phyloP scores from a whole-genome alignment of 2,797 vertebrate species.

The Hydrocynus forskahlii region DNA sequence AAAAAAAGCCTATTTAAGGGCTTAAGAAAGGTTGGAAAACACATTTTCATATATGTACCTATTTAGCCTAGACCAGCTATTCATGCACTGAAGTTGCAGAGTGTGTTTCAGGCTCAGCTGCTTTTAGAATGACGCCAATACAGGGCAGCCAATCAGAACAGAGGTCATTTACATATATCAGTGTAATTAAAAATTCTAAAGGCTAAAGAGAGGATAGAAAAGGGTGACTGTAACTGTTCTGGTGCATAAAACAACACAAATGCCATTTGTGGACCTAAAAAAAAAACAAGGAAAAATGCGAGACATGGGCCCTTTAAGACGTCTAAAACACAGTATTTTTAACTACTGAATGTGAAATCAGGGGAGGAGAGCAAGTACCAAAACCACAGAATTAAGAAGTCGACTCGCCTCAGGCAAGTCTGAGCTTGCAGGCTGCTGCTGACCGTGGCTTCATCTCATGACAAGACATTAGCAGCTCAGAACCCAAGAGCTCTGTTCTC shows the following conservation, averaged over 20 bases:
- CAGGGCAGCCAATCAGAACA: no score
- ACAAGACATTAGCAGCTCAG: slow-evolving; percentile 30
- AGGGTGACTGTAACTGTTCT: background rate
- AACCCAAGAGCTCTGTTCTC: slow-evolving; percentile 41
- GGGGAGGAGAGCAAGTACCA: background rate
- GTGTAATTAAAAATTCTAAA: background rate
- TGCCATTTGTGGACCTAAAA: background rate
- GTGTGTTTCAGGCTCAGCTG: no score
- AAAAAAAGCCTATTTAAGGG: no score
- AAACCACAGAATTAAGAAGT: background rate
- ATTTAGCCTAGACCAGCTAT: no score
- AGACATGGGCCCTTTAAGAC: background rate
- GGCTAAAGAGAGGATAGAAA: background rate
- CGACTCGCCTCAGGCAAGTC: background rate
- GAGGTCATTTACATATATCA: no score
- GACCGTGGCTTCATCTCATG: slow-evolving; percentile 1
- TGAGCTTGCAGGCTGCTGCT: slow-evolving; percentile 8
- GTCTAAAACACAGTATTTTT: no score
- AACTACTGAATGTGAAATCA: slow-evolving; percentile 2
- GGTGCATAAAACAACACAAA: background rate
- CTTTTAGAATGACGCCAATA: no score
- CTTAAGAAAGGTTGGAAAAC: background rate
- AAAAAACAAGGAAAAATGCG: background rate
- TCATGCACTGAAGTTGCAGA: no score
- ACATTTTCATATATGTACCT: no score